These are phyloP conservation scores for Pterocles orientalis DNA, from an alignment of 2,113 vertebrate species.

Conservation along the genomic window DNA sequence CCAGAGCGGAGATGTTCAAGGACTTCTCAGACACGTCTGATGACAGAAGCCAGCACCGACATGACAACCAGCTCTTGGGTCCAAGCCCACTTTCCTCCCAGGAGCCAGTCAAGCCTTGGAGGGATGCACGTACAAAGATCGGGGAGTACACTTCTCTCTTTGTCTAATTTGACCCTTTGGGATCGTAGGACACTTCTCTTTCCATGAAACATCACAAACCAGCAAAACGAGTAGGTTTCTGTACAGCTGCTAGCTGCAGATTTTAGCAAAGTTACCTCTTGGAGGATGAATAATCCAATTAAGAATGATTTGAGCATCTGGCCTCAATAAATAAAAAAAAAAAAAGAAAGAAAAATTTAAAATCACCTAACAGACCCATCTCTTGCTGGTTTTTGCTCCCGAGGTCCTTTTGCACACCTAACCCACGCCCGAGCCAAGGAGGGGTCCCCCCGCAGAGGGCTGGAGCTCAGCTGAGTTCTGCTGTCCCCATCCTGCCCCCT, in stretches of 20 bases:
- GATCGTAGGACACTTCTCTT: constrained; percentile 43
- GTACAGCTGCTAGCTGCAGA: background rate
- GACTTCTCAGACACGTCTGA: fast-evolving
- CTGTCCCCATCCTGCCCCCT: background rate
- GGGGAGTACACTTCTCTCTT: background rate
- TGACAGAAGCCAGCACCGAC: background rate
- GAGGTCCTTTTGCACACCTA: background rate
- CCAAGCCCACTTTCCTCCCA: background rate
- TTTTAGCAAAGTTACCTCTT: background rate
- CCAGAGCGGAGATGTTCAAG: background rate
- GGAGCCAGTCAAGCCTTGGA: background rate
- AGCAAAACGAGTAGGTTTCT: background rate
- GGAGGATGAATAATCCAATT: background rate
- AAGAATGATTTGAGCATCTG: background rate
- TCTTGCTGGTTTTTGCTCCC: background rate
- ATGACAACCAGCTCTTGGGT: background rate
- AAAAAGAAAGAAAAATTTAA: background rate
- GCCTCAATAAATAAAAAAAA: no score
- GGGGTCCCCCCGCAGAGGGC: background rate
- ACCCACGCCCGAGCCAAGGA: fast-evolving
- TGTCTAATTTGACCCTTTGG: background rate
- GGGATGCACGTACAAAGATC: background rate
- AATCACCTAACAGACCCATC: background rate
- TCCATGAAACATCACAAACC: background rate
- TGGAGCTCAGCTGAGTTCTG: background rate